A percentile compares a stretch with the other conserved stretches of the same genome.
Evolutionary conservation across 2,797 vertebrate genomes (phyloP).

Genomic region (Uromys caudimaculatus): DNA sequence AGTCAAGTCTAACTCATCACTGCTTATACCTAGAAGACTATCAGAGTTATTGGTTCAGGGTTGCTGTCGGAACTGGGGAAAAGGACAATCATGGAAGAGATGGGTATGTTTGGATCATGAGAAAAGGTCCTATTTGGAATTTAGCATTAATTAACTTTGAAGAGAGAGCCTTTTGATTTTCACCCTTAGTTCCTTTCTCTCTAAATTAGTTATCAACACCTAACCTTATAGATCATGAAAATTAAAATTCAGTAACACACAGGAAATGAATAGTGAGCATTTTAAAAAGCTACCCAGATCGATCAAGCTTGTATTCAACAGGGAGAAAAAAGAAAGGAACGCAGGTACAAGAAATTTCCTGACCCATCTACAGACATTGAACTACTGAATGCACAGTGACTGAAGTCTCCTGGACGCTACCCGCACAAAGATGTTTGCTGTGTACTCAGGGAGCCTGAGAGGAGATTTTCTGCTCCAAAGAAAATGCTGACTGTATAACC

Average conservation of each 20-base stretch:
- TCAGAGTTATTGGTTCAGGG: neutral
- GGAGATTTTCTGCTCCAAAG: conserved; percentile 53
- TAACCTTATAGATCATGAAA: neutral
- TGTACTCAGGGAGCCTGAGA: conserved; percentile 18
- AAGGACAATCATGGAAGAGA: neutral
- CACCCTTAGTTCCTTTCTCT: conserved; percentile 9
- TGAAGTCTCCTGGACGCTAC: neutral
- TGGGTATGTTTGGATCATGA: neutral
- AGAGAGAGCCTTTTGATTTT: neutral
- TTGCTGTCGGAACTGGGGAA: neutral
- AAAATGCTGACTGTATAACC: conserved; percentile 67
- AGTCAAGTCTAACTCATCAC: neutral
- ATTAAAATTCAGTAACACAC: neutral
- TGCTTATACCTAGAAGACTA: neutral
- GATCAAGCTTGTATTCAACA: neutral
- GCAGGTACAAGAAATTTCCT: neutral
- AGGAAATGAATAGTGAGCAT: neutral
- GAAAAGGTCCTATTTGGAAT: neutral
- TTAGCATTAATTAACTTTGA: neutral
- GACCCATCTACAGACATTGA: neutral
- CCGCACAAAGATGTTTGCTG: neutral
- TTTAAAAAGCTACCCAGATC: neutral
- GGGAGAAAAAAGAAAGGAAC: neutral
- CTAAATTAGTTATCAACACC: neutral
- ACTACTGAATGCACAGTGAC: neutral